These are phyloP conservation scores for Cyanistes caeruleus DNA, from an alignment of 2,113 vertebrate genomes.

Conservation along the genomic window DNA sequence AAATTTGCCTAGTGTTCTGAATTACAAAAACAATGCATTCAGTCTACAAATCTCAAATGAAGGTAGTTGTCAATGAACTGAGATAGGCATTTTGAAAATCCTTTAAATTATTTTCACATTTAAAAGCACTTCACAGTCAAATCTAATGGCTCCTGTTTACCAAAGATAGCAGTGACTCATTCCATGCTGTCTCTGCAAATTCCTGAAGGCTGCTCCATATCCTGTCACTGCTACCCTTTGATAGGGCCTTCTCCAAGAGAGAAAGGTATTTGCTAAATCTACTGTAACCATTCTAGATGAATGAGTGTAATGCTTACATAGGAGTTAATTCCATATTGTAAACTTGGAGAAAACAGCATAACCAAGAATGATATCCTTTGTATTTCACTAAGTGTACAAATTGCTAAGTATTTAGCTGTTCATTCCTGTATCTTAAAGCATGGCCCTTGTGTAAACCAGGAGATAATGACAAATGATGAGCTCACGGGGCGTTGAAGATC, in stretches of 20 bases:
- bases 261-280: not conserved
- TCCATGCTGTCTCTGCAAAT: not conserved
- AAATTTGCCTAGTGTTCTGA: not conserved
- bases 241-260: not conserved
- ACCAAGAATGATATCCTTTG: not conserved
- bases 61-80: not conserved
- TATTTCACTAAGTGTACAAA: not conserved
- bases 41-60: not conserved
- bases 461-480: not conserved
- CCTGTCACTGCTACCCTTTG: not conserved
- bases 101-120: not conserved
- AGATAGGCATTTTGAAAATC: not conserved
- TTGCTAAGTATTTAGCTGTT: not conserved
- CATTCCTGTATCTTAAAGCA: not conserved
- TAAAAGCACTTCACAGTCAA: not conserved
- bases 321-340: not conserved
- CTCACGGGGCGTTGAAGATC: not conserved
- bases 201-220: not conserved
- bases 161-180: not conserved
- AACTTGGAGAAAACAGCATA: not conserved
- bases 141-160: not conserved
- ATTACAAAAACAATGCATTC: not conserved
- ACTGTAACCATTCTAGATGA: not conserved
- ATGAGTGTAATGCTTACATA: not conserved
- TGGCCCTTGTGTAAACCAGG: rapidly evolving